These are phyloP conservation scores for Microcebus jonahi DNA, from an alignment of 2,113 vertebrate species.

Conservation along the genomic window DNA sequence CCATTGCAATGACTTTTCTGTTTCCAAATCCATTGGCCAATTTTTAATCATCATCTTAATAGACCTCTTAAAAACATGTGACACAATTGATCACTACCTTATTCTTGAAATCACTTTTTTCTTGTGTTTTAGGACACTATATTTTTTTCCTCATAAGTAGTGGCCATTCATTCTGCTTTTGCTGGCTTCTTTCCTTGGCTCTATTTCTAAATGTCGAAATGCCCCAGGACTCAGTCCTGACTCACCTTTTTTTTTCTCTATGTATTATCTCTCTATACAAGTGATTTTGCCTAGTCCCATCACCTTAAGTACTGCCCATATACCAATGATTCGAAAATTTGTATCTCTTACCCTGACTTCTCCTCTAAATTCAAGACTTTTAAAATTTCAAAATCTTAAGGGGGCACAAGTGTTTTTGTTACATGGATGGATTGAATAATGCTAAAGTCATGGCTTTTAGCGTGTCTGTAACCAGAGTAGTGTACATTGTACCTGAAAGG, in stretches of 20 bases:
- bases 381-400: neutral
- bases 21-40: neutral
- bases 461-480: too few species aligned
- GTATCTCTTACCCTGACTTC: neutral
- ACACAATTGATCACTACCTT: neutral
- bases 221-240: neutral
- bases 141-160: conserved; percentile 32
- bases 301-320: neutral
- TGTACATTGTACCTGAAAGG: too few species aligned
- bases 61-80: neutral
- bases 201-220: conserved; percentile 58
- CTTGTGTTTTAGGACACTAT: conserved; percentile 11
- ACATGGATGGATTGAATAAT: too few species aligned
- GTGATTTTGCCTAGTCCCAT: neutral
- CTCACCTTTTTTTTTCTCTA: neutral
- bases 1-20: neutral
- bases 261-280: neutral
- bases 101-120: conserved; percentile 27
- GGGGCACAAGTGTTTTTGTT: too few species aligned
- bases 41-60: neutral
- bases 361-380: conserved; percentile 13
- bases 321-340: neutral
- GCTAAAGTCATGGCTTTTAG: too few species aligned
- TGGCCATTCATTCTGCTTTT: conserved; percentile 40
- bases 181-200: conserved; percentile 23